phyloP scores from a whole-genome alignment of 2,113 vertebrate genomes.

The Macrotus californicus region DNA sequence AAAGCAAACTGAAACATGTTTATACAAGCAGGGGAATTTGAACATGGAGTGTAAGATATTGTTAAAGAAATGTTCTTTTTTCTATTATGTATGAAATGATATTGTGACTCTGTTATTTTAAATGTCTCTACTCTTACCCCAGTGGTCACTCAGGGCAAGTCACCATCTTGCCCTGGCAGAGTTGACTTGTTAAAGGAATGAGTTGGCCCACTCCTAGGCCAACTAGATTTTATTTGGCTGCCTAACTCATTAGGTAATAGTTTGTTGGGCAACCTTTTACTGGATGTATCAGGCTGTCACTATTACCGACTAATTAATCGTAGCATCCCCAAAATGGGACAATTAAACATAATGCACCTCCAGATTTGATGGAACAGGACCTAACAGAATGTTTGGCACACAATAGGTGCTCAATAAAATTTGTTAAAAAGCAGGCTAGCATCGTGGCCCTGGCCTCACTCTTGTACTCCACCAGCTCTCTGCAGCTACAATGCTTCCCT shows the following conservation, averaged over 20 bases:
- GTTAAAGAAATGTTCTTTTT: not conserved
- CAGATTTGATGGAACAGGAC: not conserved
- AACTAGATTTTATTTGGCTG: not conserved
- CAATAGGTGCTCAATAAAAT: not conserved
- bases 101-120: not conserved
- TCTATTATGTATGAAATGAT: not conserved
- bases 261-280: not conserved
- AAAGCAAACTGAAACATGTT: not conserved
- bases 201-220: not conserved
- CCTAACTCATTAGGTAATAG: slow-evolving; percentile 7
- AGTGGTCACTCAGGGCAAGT: not conserved
- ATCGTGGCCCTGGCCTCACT: not conserved
- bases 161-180: not conserved
- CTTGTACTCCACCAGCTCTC: not conserved
- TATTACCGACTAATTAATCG: not conserved
- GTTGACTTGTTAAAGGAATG: slow-evolving; percentile 3
- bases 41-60: not conserved
- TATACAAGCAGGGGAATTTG: not conserved
- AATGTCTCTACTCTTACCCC: not conserved
- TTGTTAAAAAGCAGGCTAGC: not conserved
- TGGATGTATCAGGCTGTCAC: not conserved
- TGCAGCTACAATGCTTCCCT: not conserved
- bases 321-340: not conserved
- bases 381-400: not conserved
- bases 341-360: not conserved